Evolutionary conservation across 64 coral and sea anemone genomes (phyloP), one percentile per base, ranked within the genome.

Genomic region (Orbicella faveolata): DNA sequence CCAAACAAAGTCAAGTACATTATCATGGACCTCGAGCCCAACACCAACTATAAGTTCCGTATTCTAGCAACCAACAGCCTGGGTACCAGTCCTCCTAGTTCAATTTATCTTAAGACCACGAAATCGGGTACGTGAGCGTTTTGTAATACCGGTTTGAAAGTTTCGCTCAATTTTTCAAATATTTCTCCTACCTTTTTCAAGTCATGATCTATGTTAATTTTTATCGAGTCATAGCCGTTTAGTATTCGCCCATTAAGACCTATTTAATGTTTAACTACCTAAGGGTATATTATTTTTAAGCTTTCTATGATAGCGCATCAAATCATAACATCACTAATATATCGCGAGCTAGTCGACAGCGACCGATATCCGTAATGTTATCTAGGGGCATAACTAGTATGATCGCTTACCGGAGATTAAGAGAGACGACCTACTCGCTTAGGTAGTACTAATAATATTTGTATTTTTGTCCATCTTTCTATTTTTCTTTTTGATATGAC

Each of bases 21-120:
- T 3, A 97, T 97, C 53, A 94, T 77, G 54, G 83, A 89, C 9
- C 84, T 97, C 1, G 21, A 83, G 0, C 87, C 95, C 6, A 81
- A 94, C 30, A 94, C 78, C 11, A 94, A 94, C 77, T 97, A 97
- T 52, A 90, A 94, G 30, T 97, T 90, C 44, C 95, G 95, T 53
- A 91, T 97, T 61, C 78, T 75, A 25, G 95, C 95, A 83, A 90
- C 89, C 61, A 97, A 97, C 72, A 76, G 13, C 18, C 69, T 94
- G 44, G 95, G 95, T 19, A 88, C 65, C 86, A 97, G 95, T 37
- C 70, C 85, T 2, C 78, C 69, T 61, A 97, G 95, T 36, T 67
- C 89, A 13, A 90, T 61, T 19, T 94, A 83, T 67, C 68, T 84
- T 52, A 93, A 97, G 52, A 97, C 92, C 4, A 88, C 52, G 54